Evolutionary conservation across 2,888 invertebrate genomes (phyloP).

Genomic region (Nipponacmea schrenckii): DNA sequence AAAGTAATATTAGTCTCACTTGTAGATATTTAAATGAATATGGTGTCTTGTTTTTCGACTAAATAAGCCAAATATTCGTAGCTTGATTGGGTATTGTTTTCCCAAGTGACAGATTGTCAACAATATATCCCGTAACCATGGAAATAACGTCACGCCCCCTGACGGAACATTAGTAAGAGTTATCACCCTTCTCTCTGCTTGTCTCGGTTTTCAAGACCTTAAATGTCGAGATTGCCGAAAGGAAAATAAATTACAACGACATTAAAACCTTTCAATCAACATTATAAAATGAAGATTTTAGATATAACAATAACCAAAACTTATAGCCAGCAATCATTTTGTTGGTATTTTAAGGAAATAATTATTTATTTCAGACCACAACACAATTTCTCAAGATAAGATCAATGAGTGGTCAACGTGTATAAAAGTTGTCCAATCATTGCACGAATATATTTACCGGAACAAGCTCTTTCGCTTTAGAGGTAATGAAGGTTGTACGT

Average conservation of each 20-base stretch:
- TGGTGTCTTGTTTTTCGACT: not conserved
- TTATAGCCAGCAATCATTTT: too few relatives aligned
- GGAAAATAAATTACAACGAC: too few relatives aligned
- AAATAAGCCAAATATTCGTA: not conserved
- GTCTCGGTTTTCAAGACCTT: too few relatives aligned
- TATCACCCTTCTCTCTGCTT: too few relatives aligned
- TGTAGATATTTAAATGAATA: not conserved
- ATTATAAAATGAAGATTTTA: too few relatives aligned
- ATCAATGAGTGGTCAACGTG: not conserved
- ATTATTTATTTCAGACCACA: too few relatives aligned
- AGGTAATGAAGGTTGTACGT: not conserved
- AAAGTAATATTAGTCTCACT: not conserved
- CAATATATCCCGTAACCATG: not conserved
- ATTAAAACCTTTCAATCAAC: too few relatives aligned
- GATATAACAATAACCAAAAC: too few relatives aligned
- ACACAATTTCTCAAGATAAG: not conserved
- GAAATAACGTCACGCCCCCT: slow-evolving; percentile 1
- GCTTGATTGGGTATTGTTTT: not conserved
- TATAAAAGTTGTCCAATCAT: not conserved
- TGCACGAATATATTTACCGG: not conserved
- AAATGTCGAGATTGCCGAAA: too few relatives aligned
- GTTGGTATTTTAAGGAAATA: too few relatives aligned
- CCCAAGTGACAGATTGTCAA: not conserved
- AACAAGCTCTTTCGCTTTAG: not conserved
- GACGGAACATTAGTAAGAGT: not conserved